Base-by-base conservation (phyloP, 2,797 vertebrate species). In the Gadopsis bispinosus region DNA sequence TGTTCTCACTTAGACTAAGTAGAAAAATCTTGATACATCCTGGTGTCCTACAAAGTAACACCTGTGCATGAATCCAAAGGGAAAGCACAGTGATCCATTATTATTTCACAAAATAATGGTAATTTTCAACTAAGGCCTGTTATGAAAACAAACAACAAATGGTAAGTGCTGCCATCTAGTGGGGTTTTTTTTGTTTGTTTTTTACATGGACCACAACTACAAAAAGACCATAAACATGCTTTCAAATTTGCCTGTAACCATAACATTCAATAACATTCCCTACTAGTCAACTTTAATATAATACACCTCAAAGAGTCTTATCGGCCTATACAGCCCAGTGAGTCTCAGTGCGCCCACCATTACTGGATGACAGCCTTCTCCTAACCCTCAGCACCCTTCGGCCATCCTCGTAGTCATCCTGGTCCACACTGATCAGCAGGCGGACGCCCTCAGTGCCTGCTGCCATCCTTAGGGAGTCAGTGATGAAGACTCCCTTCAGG, bases 371-470 rank as follows among this genome's bases (percentile, higher is more conserved):
- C 63, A 31, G 48, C 43, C 37, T 79, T 65, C 73, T 83, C 20
- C 31, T 77, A 39, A 71, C 87, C 56, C 95, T 88, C 77, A 98
- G 94, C 60, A 96, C 74, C 71, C 90, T 91, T 2, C 95, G 92
- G 20, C 97, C 97, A 53, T 97, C 95, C 90, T 98, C 97, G 0
- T 98, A 98, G 92, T 98, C 97, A 0, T 97, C 97, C 89, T 98
- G 97, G 54, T 98, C 97, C 82, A 98, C 97, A 1, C 96, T 97
- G 92, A 98, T 97, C 76, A 98, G 95, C 76, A 98, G 94, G 50
- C 96, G 95, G 41, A 98, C 95, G 0, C 95, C 96, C 87, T 98
- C 97, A 0, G 94, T 93, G 60, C 97, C 97, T 0, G 97, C 97
- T 0, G 96, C 97, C 83, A 95, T 95, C 50, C 96, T 95, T 74